These are phyloP conservation scores for Araneus ventricosus DNA, from an alignment of 1,140 invertebrate species.

Conservation along the genomic window DNA sequence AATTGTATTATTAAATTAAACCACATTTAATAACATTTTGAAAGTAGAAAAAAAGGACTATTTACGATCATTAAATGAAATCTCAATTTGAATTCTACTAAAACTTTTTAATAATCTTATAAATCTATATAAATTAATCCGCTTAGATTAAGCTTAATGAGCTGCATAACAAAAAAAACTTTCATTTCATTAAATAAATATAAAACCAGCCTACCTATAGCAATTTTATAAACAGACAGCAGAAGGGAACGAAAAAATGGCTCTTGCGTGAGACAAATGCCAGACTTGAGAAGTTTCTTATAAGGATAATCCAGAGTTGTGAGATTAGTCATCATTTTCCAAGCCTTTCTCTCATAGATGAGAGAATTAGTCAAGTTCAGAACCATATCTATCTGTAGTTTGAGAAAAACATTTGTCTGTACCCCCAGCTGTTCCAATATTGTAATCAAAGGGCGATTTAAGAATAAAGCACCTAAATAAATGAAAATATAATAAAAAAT, in stretches of 20 bases:
- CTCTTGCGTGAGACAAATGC: slow-evolving; percentile 78
- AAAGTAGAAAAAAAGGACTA: too few relatives aligned
- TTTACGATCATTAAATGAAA: too few relatives aligned
- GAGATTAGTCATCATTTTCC: slow-evolving; percentile 76
- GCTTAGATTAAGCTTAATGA: too few relatives aligned
- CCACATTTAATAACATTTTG: too few relatives aligned
- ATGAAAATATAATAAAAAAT: neutral
- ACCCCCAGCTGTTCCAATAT: slow-evolving; percentile 79
- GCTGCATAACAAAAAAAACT: too few relatives aligned
- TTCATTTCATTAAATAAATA: neutral
- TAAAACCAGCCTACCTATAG: slow-evolving; percentile 46
- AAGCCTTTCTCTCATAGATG: slow-evolving; percentile 77
- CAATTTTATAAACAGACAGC: slow-evolving; percentile 70
- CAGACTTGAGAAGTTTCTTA: slow-evolving; percentile 71
- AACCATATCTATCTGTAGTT: slow-evolving; percentile 74
- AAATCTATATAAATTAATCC: too few relatives aligned
- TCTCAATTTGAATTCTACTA: too few relatives aligned
- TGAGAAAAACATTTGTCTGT: slow-evolving; percentile 62
- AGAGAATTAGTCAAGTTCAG: slow-evolving; percentile 76
- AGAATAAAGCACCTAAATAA: slow-evolving; percentile 82
- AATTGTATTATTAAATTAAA: too few relatives aligned
- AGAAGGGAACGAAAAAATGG: slow-evolving; percentile 79
- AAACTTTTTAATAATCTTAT: too few relatives aligned
- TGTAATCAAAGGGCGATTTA: slow-evolving; percentile 80
- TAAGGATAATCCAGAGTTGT: slow-evolving; percentile 78